A percentile compares a stretch with the other conserved stretches of the same genome.
phyloP scores from a whole-genome alignment of 2,888 invertebrate genomes.

The Thysanoteuthis rhombus region DNA sequence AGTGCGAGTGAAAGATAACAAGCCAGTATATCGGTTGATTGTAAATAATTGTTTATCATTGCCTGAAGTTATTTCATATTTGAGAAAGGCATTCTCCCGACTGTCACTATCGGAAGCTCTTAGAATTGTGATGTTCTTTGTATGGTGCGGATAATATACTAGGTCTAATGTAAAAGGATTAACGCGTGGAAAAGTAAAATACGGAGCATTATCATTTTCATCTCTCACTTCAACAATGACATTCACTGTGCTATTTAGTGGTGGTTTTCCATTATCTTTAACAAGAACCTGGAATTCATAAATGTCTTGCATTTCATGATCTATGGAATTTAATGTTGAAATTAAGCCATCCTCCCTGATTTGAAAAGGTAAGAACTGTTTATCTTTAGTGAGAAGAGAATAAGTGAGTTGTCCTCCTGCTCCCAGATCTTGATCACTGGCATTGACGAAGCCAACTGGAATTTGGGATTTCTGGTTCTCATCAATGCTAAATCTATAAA shows the following conservation, averaged over 20 bases:
- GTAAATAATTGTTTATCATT: background rate
- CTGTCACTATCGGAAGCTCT: background rate
- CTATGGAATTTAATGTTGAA: background rate
- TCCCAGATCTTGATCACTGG: background rate
- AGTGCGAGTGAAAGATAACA: background rate
- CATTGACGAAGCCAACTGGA: background rate
- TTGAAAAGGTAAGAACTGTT: background rate
- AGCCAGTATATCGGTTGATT: background rate
- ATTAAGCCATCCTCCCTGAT: background rate
- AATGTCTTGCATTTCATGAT: background rate
- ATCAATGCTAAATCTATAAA: background rate
- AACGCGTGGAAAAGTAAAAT: background rate
- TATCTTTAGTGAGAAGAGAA: background rate
- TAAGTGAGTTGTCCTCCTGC: background rate
- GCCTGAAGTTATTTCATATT: background rate
- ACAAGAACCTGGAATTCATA: background rate
- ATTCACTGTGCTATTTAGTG: background rate
- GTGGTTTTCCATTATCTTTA: background rate
- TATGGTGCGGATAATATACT: background rate
- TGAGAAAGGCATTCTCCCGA: background rate
- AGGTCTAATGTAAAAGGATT: background rate
- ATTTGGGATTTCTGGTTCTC: background rate
- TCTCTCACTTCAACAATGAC: background rate
- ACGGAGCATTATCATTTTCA: background rate
- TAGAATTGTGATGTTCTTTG: background rate